These are phyloP conservation scores for Asarcornis scutulata DNA, from an alignment of 2,113 vertebrate species.

Conservation along the genomic window DNA sequence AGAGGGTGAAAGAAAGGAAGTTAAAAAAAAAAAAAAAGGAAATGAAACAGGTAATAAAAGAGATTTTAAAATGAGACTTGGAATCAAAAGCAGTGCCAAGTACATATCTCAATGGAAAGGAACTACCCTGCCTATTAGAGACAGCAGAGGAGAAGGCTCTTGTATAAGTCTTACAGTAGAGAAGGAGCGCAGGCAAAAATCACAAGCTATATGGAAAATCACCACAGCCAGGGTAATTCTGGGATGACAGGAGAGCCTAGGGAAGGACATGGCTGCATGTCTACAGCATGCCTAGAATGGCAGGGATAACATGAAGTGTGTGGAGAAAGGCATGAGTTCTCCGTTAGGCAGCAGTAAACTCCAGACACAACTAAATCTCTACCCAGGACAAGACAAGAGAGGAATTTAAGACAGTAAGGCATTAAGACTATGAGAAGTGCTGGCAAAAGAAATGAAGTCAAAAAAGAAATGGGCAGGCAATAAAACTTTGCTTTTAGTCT, in stretches of 20 bases:
- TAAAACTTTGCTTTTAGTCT: neutral
- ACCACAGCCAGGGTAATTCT: neutral
- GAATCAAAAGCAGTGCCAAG: neutral
- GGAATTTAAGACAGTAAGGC: neutral
- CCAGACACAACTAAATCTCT: neutral
- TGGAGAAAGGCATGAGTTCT: neutral
- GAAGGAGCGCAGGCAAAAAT: neutral
- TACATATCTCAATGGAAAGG: neutral
- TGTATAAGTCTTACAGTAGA: neutral
- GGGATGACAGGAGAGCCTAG: neutral
- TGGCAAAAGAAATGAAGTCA: neutral
- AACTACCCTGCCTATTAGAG: neutral
- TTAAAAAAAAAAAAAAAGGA: neutral
- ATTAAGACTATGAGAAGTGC: neutral
- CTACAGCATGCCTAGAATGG: fast-evolving
- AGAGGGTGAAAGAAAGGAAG: neutral
- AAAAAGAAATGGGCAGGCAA: neutral
- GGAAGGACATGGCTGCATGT: neutral
- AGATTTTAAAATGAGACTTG: conserved; percentile 22
- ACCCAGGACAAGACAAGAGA: fast-evolving
- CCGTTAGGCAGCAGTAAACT: neutral
- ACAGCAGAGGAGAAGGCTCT: neutral
- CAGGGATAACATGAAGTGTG: neutral
- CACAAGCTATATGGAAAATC: neutral
- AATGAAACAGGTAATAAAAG: conserved; percentile 44